Evolutionary conservation across 1,140 invertebrate genomes (phyloP), one percentile per base, ranked within the genome.

Genomic region (Belonocnema kinseyi): DNA sequence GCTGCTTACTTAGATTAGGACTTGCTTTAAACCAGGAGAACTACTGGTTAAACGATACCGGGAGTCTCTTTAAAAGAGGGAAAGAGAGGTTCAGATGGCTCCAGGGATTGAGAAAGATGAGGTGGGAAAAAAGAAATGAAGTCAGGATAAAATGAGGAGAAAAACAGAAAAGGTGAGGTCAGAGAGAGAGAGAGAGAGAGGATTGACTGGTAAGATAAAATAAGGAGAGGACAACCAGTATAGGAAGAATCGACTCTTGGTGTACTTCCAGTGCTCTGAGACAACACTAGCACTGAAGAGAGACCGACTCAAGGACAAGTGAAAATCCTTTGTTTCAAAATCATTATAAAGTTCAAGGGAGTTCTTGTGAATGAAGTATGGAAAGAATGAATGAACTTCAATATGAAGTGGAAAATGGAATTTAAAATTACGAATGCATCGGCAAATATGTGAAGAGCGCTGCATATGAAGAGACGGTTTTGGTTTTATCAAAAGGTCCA

Each of bases 61-160:
- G 61, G 61, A 66, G 61, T 40, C 61, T 66, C 61, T 33, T 66
- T 66, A 40, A 66, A 66, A 40, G 61, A 66, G 61, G 26, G 40
- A 66, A 26, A 66, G 61, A 66, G 61, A 66, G 61, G 33, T n/a
- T 46, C 16, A 66, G 61, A 66, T 66, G 61, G 33, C n/a, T 66
- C 5, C 14, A 0, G 61, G n/a, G 61, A 66, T 66, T 46, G 14
- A 66, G 61, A 66, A 33, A 66, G 61, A 26, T 13, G 17, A 19
- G 13, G 19, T 21, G 13, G 3, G 11, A 61, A 61, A 61, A 61
- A 33, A 17, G 26, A 26, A 14, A 61, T 61, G 58, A 13, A 61
- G 33, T 61, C 13, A 16, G 56, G n/a, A 6, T 6, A 19, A 56
- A 56, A 61, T 61, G 58, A 16, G 56, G n/a, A 17, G 54, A 56